These are phyloP conservation scores for Coreoperca whiteheadi DNA, from an alignment of 2,113 vertebrate genomes.

Conservation along the genomic window DNA sequence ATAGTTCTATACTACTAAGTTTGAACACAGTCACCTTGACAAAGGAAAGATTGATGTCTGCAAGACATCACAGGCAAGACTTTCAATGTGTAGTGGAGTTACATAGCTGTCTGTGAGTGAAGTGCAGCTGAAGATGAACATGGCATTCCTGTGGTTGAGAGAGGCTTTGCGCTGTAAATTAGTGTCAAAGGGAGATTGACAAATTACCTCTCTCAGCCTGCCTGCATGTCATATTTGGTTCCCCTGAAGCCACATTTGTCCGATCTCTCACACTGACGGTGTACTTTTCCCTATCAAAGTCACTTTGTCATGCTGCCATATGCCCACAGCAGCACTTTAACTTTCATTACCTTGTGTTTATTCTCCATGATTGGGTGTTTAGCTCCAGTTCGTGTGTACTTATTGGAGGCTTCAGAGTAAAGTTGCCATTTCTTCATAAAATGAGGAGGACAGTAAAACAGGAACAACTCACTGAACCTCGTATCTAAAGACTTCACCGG, in stretches of 20 bases:
- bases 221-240: slow-evolving; percentile 54
- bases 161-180: slow-evolving; percentile 56
- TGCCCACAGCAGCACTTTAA: slow-evolving; percentile 34
- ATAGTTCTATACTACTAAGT: not conserved
- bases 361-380: not conserved
- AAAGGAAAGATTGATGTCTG: slow-evolving; percentile 1
- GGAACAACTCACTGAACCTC: slow-evolving; percentile 23
- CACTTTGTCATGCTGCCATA: slow-evolving; percentile 51
- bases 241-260: slow-evolving; percentile 39
- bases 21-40: not conserved
- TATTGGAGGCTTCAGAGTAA: not conserved
- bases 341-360: slow-evolving; percentile 39
- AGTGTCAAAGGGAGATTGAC: slow-evolving; percentile 71
- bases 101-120: slow-evolving; percentile 38
- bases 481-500: slow-evolving; percentile 14
- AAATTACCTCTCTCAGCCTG: slow-evolving; percentile 60
- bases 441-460: not conserved
- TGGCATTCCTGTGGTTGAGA: slow-evolving; percentile 54
- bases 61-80: not conserved
- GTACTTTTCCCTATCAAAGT: slow-evolving; percentile 48
- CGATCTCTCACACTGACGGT: slow-evolving; percentile 35
- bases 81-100: slow-evolving; percentile 43
- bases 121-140: slow-evolving; percentile 41
- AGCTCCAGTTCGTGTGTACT: not conserved
- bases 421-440: slow-evolving; percentile 8